Percentiles rank a stretch among this genome's conserved stretches.
Evolutionary conservation across 2,888 invertebrate species (phyloP).

Genomic region (Nymphalis c-album): DNA sequence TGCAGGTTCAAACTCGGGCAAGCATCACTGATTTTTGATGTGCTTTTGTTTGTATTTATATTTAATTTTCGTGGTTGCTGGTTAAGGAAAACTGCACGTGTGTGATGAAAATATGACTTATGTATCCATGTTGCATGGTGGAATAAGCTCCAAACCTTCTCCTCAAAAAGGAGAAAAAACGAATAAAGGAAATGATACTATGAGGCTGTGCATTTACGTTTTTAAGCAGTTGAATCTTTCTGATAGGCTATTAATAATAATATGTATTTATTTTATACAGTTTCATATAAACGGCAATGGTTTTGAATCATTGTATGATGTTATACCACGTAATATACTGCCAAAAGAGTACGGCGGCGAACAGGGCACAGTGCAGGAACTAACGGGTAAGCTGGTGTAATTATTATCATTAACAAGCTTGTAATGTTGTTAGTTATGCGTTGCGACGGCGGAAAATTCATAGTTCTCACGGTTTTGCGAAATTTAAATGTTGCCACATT

Average conservation of each 20-base stretch:
- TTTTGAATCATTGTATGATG: constrained; percentile 70
- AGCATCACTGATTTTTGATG: too few relatives aligned
- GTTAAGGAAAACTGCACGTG: too few relatives aligned
- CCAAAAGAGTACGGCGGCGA: constrained; percentile 82
- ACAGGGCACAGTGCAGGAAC: constrained; percentile 70
- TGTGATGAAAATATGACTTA: too few relatives aligned
- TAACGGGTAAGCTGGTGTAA: constrained; percentile 63
- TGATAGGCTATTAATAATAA: neutral
- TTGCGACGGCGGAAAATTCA: constrained; percentile 23
- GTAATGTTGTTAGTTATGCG: constrained; percentile 14
- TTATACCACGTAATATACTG: constrained; percentile 73
- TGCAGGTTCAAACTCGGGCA: too few relatives aligned
- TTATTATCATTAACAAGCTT: constrained; percentile 18
- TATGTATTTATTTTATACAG: constrained; percentile 54
- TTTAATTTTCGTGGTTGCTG: too few relatives aligned
- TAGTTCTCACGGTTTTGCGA: constrained; percentile 14
- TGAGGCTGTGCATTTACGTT: too few relatives aligned
- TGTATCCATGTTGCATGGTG: too few relatives aligned
- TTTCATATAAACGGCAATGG: constrained; percentile 74
- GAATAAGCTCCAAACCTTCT: too few relatives aligned
- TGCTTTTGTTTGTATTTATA: too few relatives aligned
- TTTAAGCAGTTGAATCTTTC: too few relatives aligned
- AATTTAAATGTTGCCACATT: neutral
- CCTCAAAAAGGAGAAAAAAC: too few relatives aligned
- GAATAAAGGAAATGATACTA: too few relatives aligned